Evolutionary conservation across 2,797 vertebrate species (phyloP).

Genomic region (Acestrorhynchus altus): DNA sequence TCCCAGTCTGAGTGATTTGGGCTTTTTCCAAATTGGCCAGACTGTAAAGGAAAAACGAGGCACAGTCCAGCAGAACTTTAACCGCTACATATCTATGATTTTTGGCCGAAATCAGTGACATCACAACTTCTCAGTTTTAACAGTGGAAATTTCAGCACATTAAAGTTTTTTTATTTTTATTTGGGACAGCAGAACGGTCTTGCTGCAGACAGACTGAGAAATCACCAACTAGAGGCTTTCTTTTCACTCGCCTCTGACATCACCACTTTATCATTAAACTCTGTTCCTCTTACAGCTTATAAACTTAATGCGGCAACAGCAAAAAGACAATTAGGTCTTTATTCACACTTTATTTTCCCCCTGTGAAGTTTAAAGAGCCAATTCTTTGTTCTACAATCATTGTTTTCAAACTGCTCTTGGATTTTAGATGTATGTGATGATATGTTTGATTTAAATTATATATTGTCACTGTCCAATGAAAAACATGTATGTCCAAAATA

Average conservation of each 20-base stretch:
- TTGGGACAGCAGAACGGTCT: conserved; percentile 27
- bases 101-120: conserved; percentile 53
- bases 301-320: conserved; percentile 62
- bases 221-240: conserved; percentile 32
- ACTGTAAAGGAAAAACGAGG: conserved; percentile 53
- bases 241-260: conserved; percentile 51
- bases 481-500: too few relatives aligned
- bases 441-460: too few relatives aligned
- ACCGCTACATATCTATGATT: conserved; percentile 58
- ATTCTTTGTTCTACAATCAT: too few relatives aligned
- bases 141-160: conserved; percentile 54
- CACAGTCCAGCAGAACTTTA: conserved; percentile 53
- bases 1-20: conserved; percentile 48
- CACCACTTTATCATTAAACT: neutral
- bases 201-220: conserved; percentile 35
- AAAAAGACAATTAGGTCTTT: conserved; percentile 52
- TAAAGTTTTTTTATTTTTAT: conserved; percentile 31
- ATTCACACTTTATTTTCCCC: neutral
- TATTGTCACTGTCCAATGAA: too few relatives aligned
- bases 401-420: too few relatives aligned
- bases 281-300: conserved; percentile 57
- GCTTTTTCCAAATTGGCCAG: conserved; percentile 47
- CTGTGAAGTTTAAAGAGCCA: too few relatives aligned
- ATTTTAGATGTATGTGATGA: too few relatives aligned
- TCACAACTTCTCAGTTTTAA: conserved; percentile 47